Conservation (phyloP, 2,888 invertebrate species). For the Xylota segnis region DNA sequence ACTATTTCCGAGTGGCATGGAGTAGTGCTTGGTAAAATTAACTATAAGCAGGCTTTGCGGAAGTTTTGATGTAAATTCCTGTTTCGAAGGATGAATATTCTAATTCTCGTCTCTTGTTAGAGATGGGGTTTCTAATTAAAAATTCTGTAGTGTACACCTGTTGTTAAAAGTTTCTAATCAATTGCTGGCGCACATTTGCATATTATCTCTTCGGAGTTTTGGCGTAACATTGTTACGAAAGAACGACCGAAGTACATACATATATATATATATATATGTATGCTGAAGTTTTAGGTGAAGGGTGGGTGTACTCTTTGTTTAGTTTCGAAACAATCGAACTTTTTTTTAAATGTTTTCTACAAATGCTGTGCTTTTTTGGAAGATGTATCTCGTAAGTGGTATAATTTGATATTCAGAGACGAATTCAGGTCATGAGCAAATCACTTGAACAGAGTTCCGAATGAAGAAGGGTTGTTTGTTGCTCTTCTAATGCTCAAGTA, state of each 20-base stretch:
- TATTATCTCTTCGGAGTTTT: slow-evolving; percentile 41
- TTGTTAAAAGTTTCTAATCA: slow-evolving; percentile 75
- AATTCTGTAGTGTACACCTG: slow-evolving; percentile 74
- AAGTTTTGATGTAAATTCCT: slow-evolving; percentile 73
- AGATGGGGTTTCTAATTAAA: slow-evolving; percentile 65
- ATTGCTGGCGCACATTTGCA: slow-evolving; percentile 67
- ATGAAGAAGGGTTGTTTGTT: too few species aligned
- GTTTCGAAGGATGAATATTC: slow-evolving; percentile 72
- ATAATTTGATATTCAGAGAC: too few species aligned
- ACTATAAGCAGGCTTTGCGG: slow-evolving; percentile 72
- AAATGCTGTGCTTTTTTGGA: too few species aligned
- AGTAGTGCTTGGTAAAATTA: slow-evolving; percentile 51
- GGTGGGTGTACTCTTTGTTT: too few species aligned
- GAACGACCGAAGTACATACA: not conserved
- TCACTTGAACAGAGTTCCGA: too few species aligned
- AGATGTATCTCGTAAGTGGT: too few species aligned
- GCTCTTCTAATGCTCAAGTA: too few species aligned
- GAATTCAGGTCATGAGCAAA: too few species aligned
- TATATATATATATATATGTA: not conserved
- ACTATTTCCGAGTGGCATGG: slow-evolving; percentile 29
- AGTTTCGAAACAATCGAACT: too few species aligned
- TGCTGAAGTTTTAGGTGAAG: not conserved
- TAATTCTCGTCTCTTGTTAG: slow-evolving; percentile 44
- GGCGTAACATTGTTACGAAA: slow-evolving; percentile 7
- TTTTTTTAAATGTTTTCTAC: too few species aligned